Base-by-base conservation (phyloP, 2,888 invertebrate species). In the Drosophila acutilabella region DNA sequence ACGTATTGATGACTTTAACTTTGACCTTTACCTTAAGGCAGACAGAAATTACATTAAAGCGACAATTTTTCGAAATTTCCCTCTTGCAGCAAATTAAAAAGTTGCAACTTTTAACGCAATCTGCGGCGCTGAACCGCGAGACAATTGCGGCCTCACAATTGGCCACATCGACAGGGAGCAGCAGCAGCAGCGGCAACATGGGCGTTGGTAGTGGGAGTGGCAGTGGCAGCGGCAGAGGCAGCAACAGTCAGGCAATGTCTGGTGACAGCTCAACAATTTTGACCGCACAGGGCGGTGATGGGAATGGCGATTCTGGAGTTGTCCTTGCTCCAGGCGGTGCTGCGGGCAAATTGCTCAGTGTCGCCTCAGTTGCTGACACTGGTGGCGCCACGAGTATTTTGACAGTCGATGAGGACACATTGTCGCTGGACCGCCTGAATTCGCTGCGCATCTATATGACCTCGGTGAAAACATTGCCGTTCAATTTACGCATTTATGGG, bases 401-500 rank as follows among this genome's bases (percentile, higher is more conserved):
- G 65, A 90, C 91, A 41, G 82, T 91, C 60, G 92, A 91, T 64
- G 92, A 92, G 85, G 91, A 91, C 73, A 88, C 91, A 18, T 85
- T 92, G 75, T 91, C 92, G n/a, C 79, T 92, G 88, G 91, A 92
- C 80, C 91, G 91, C 61, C 87, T 92, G 47, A 91, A 91, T 74
- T 92, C 93, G 52, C 76, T 92, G 80, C 91, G 92, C 76, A 92
- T 92, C 69, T 92, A 92, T 78, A 92, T 92, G 90, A 91, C 91
- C 59, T 90, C 92, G 10, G 91, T 92, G 73, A 92, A 91, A 90
- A 90, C 91, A 66, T 81, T 92, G 80, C 92, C 92, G 66, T 92
- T 92, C 77, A 92, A 91, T 89, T 89, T 92, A 78, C 90, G 91
- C 80, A 91, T 92, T 75, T 92, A 92, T 64, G 92, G 92, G 92